These are phyloP conservation scores for Nasonia giraulti DNA, from an alignment of 1,140 invertebrate genomes.

Conservation along the genomic window DNA sequence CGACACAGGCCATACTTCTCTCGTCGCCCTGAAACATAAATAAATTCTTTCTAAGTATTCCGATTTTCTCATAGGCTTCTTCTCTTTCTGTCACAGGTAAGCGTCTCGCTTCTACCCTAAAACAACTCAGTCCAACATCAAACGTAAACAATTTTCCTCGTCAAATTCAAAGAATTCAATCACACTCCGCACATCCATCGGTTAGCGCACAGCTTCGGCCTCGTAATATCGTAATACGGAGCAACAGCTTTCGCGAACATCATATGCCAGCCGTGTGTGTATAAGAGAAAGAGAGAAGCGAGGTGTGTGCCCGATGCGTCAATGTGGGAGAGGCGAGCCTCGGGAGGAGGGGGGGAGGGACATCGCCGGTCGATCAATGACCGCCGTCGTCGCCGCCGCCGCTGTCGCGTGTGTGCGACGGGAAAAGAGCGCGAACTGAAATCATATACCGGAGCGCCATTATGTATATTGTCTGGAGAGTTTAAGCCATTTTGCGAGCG, in stretches of 20 bases:
- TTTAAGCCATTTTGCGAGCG: no score
- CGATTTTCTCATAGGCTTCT: background rate
- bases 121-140: no score
- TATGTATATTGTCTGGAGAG: background rate
- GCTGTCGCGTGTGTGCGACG: background rate
- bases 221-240: no score
- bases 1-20: no score
- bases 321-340: background rate
- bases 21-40: no score
- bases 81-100: slow-evolving; percentile 13
- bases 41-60: background rate
- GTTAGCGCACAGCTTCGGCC: no score
- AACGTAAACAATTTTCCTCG: background rate
- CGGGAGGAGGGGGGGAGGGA: background rate
- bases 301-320: background rate
- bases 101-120: background rate
- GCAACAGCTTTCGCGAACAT: background rate
- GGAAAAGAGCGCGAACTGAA: background rate
- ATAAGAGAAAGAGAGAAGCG: background rate
- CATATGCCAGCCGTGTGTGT: background rate
- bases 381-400: no score
- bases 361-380: background rate
- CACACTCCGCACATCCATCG: no score
- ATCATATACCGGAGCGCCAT: background rate
- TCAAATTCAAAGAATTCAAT: no score